Conservation (phyloP, 2,113 vertebrate species). For the Neodontobutis hainanensis region DNA sequence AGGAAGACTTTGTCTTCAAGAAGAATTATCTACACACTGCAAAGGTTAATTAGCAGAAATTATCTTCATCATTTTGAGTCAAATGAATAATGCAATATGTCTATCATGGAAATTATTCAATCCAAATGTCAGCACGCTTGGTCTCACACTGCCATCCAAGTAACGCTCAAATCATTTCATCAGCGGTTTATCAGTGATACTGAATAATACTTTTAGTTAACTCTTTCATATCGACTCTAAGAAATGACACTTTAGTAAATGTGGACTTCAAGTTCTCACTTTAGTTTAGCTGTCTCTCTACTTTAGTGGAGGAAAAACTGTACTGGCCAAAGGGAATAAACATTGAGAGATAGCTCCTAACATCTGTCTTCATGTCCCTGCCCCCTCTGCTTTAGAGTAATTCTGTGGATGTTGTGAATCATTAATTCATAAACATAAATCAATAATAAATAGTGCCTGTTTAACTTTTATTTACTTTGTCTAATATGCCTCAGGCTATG, state of each 20-base stretch:
- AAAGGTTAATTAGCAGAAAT: conserved; percentile 19
- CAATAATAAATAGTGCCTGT: conserved; percentile 4
- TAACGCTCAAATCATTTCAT: conserved; percentile 1
- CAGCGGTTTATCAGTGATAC: neutral
- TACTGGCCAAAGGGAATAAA: conserved; percentile 6
- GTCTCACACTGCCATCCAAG: neutral
- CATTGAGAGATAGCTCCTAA: neutral
- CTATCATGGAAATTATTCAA: conserved; percentile 10
- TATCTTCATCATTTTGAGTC: conserved; percentile 10
- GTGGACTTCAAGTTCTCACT: neutral
- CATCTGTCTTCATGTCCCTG: neutral
- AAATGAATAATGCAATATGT: conserved; percentile 18
- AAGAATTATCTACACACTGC: conserved; percentile 1
- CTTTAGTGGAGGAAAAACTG: neutral
- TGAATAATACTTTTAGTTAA: neutral
- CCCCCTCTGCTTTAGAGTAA: neutral
- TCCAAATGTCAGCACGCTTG: conserved; percentile 12
- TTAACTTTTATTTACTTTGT: neutral
- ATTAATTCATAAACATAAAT: conserved; percentile 5
- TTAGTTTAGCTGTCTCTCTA: neutral
- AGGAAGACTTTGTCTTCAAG: neutral
- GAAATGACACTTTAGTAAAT: neutral
- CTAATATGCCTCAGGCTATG: neutral
- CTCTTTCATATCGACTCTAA: neutral
- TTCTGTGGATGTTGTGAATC: neutral